Evolutionary conservation across 35 echinoderm and acorn worm genomes (phyloP).

Genomic region (Antedon bifida): DNA sequence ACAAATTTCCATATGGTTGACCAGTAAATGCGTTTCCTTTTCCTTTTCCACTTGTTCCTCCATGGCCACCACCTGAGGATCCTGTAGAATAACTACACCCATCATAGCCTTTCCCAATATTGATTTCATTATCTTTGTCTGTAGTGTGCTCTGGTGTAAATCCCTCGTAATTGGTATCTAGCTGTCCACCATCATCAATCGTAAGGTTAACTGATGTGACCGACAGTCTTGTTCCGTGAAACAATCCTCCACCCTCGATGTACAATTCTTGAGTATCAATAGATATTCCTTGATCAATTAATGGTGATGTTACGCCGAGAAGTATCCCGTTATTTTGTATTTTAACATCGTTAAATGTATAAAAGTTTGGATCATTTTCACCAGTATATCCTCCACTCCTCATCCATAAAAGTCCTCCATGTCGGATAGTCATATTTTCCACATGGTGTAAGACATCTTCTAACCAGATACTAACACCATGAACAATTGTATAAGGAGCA

Average conservation of each 20-base stretch:
- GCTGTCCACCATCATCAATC: conserved; percentile 73
- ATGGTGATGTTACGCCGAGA: conserved; percentile 31
- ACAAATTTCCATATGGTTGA: conserved; percentile 85
- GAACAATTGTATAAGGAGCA: conserved; percentile 62
- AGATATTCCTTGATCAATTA: conserved; percentile 46
- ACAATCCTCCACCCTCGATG: conserved; percentile 59
- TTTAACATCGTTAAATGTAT: conserved; percentile 32
- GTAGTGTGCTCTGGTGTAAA: conserved; percentile 25
- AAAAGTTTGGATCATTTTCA: conserved; percentile 27
- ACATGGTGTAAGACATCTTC: conserved; percentile 54
- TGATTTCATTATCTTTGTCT: conserved; percentile 18
- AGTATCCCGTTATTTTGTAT: conserved; percentile 50
- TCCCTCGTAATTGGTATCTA: conserved; percentile 42
- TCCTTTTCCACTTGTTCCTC: conserved; percentile 62
- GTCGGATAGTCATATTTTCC: conserved; percentile 40
- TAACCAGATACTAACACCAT: conserved; percentile 78
- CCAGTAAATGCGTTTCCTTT: conserved; percentile 32
- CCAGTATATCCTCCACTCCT: conserved; percentile 55
- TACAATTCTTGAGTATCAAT: conserved; percentile 24
- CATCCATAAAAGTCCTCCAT: conserved; percentile 61
- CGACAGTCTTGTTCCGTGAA: conserved; percentile 35
- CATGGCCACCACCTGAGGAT: conserved; percentile 70
- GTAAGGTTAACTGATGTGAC: conserved; percentile 53
- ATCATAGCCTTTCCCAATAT: conserved; percentile 41
- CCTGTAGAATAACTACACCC: conserved; percentile 1